phyloP scores from a whole-genome alignment of 2,888 invertebrate species.

The Caenorhabditis sulstoni region DNA sequence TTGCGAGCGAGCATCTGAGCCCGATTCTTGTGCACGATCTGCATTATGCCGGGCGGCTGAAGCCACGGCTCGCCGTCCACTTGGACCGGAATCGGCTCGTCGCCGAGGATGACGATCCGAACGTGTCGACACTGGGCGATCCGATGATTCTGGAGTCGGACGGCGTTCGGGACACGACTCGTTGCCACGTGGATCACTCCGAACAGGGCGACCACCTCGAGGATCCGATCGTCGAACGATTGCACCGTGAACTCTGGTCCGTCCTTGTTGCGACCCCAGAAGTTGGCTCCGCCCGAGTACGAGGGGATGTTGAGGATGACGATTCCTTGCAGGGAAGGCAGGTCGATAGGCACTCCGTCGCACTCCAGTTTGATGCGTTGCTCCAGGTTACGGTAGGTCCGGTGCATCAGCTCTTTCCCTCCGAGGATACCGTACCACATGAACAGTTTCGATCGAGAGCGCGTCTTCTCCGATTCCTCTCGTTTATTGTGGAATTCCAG shows the following conservation, averaged over 20 bases:
- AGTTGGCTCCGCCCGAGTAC: constrained; percentile 98
- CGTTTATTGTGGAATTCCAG: constrained; percentile 96
- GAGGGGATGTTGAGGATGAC: constrained; percentile 97
- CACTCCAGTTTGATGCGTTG: constrained; percentile 92
- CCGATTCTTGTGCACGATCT: constrained; percentile 95
- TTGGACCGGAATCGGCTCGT: constrained; percentile 91
- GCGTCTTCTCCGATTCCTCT: constrained; percentile 92
- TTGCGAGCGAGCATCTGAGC: constrained; percentile 96
- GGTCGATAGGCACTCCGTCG: constrained; percentile 94
- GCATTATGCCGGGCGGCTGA: constrained; percentile 95
- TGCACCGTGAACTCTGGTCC: constrained; percentile 88
- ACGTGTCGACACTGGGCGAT: constrained; percentile 88
- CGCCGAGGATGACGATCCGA: constrained; percentile 94
- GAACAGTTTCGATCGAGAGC: constrained; percentile 91
- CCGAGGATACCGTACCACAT: constrained; percentile 89
- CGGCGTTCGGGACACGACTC: constrained; percentile 86
- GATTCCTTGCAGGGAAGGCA: constrained; percentile 94
- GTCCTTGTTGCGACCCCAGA: constrained; percentile 87
- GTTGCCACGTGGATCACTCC: constrained; percentile 98
- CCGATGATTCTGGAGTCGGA: constrained; percentile 93
- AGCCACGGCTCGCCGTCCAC: constrained; percentile 99
- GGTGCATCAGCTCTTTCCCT: constrained; percentile 84
- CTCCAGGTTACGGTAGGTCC: constrained; percentile 95
- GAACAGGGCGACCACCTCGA: constrained; percentile 97
- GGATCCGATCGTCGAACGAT: constrained; percentile 94